These are phyloP conservation scores for Chloroceryle aenea DNA, from an alignment of 2,113 vertebrate genomes.

Conservation along the genomic window DNA sequence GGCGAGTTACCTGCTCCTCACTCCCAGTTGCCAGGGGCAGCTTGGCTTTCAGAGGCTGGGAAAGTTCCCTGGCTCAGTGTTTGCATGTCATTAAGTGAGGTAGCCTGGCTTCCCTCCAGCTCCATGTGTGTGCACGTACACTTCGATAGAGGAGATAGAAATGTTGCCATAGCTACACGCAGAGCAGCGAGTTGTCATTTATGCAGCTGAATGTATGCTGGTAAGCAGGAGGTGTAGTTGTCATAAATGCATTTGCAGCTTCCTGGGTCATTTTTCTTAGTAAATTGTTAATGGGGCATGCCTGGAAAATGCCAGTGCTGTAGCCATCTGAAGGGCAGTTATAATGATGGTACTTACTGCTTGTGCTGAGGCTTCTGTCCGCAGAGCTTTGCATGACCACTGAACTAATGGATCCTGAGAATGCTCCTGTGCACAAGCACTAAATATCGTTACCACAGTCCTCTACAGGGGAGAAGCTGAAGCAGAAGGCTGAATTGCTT, in stretches of 20 bases:
- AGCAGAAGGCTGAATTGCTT: not conserved
- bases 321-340: conserved; percentile 19
- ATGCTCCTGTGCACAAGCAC: not conserved
- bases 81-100: not conserved
- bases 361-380: conserved; percentile 36
- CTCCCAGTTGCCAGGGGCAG: not conserved
- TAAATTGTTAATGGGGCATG: conserved; percentile 47
- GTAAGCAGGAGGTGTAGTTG: conserved; percentile 30
- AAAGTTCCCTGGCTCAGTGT: not conserved
- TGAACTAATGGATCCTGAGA: conserved; percentile 48
- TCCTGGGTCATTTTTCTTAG: conserved; percentile 35
- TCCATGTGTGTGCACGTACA: not conserved
- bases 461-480: not conserved
- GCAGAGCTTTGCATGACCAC: conserved; percentile 14
- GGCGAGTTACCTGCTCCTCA: not conserved
- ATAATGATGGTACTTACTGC: conserved; percentile 44
- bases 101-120: not conserved
- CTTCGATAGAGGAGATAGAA: not conserved
- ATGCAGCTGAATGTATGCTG: not conserved
- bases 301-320: conserved; percentile 6
- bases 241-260: conserved; percentile 39
- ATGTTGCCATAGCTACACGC: conserved; percentile 9
- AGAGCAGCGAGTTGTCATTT: conserved; percentile 20
- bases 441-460: not conserved
- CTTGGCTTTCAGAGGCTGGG: not conserved